phyloP scores from a whole-genome alignment of 2,797 vertebrate genomes.

The Poliocrania exsul region DNA sequence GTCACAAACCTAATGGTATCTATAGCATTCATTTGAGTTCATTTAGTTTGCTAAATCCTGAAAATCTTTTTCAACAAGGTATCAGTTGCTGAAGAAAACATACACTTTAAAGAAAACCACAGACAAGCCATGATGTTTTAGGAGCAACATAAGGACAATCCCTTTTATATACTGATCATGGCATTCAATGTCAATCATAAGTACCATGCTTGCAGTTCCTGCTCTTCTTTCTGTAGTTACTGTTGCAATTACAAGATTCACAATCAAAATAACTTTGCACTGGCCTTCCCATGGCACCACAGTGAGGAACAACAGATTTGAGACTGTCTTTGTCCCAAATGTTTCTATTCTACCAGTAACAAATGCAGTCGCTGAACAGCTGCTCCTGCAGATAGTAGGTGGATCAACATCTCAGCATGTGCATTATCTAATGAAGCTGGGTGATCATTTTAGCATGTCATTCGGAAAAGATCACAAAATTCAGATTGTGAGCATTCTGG shows the following conservation, averaged over 20 bases:
- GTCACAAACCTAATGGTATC: background rate
- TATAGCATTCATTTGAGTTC: background rate
- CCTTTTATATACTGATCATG: background rate
- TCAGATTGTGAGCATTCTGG: background rate
- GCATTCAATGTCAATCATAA: background rate
- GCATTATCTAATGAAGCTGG: background rate
- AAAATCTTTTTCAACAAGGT: background rate
- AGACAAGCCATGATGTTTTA: background rate
- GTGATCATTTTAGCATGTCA: background rate
- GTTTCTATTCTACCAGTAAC: background rate
- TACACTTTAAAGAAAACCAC: background rate
- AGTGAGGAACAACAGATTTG: background rate
- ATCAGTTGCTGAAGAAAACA: background rate
- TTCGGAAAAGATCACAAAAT: background rate
- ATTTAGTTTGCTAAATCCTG: background rate
- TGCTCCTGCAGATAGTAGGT: background rate
- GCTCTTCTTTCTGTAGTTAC: background rate
- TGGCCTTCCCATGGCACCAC: background rate
- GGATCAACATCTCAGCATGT: slow-evolving; percentile 3
- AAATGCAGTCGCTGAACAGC: background rate
- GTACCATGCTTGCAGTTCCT: background rate
- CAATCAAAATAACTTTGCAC: background rate
- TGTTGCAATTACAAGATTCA: background rate
- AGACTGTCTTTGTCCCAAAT: background rate
- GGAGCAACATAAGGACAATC: background rate